Evolutionary conservation across 2,113 vertebrate species (phyloP).

Genomic region (Thymallus thymallus): DNA sequence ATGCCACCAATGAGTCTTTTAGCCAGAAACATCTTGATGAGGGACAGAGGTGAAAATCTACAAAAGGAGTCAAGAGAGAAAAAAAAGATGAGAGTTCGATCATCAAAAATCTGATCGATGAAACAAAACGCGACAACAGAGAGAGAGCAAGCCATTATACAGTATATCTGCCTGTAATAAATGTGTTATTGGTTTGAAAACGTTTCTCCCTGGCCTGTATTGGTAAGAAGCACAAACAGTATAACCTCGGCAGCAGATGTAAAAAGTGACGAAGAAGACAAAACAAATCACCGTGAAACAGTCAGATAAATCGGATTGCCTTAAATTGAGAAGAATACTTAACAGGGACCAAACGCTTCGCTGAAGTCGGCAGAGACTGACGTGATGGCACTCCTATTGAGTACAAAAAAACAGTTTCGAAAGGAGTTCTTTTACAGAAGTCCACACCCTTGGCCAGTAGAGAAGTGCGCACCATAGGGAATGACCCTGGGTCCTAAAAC

Average conservation of each 20-base stretch:
- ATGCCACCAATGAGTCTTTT: conserved; percentile 50
- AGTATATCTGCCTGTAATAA: not conserved
- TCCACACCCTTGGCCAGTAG: not conserved
- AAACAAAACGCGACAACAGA: too few species aligned
- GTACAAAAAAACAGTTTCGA: not conserved
- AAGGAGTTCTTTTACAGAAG: conserved; percentile 18
- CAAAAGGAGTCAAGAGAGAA: too few species aligned
- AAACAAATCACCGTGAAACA: not conserved
- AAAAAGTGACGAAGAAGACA: not conserved
- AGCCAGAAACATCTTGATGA: conserved; percentile 45
- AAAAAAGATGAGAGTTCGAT: too few species aligned
- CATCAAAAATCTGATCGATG: too few species aligned
- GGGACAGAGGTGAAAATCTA: too few species aligned
- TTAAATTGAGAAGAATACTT: conserved; percentile 7
- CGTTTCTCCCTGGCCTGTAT: not conserved
- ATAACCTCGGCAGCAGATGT: not conserved
- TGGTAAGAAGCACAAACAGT: not conserved
- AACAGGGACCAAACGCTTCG: conserved; percentile 8
- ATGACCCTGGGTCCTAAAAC: conserved; percentile 20
- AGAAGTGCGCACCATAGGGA: not conserved
- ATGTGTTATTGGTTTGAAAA: not conserved
- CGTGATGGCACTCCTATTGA: not conserved
- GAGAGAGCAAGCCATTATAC: not conserved
- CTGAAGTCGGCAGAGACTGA: not conserved
- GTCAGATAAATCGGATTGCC: not conserved